phyloP scores from a whole-genome alignment of 1,140 invertebrate genomes.

The Drosophila tsacasi region DNA sequence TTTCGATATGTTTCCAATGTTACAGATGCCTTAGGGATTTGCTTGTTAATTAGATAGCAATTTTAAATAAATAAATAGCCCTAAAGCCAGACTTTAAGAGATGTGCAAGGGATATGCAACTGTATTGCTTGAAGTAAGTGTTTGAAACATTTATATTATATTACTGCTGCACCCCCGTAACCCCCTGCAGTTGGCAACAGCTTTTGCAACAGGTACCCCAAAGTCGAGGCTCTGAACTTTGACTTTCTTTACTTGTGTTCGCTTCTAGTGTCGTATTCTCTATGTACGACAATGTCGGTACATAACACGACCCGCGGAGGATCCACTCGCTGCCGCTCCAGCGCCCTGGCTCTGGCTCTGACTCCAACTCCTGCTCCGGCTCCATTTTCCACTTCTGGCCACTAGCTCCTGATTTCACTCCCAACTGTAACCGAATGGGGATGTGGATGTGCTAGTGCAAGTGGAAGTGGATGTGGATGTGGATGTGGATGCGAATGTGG shows the following conservation, averaged over 20 bases:
- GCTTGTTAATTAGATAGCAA: neutral
- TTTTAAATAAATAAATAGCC: neutral
- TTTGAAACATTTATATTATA: too few relatives aligned
- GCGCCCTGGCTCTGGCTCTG: slow-evolving; percentile 18
- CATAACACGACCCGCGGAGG: slow-evolving; percentile 72
- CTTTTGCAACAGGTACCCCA: slow-evolving; percentile 8
- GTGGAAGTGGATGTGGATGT: slow-evolving; percentile 13
- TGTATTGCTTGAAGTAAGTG: neutral
- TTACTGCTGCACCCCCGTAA: too few relatives aligned
- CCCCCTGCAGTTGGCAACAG: neutral
- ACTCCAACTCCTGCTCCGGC: slow-evolving; percentile 14
- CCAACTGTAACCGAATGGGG: slow-evolving; percentile 19
- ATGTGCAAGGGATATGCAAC: neutral
- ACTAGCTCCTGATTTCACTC: slow-evolving; percentile 38
- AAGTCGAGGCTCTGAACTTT: slow-evolving; percentile 2
- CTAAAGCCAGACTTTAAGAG: too few relatives aligned
- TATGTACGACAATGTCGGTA: slow-evolving; percentile 81
- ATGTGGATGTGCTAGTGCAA: slow-evolving; percentile 13
- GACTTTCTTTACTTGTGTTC: slow-evolving; percentile 4
- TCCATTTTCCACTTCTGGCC: slow-evolving; percentile 22
- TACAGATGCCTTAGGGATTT: neutral
- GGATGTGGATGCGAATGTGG: slow-evolving; percentile 27
- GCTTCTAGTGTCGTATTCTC: slow-evolving; percentile 46
- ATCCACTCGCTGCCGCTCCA: slow-evolving; percentile 26
- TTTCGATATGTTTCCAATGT: neutral